These are phyloP conservation scores for Rhagologus leucostigma DNA, from an alignment of 2,113 vertebrate species.

Conservation along the genomic window DNA sequence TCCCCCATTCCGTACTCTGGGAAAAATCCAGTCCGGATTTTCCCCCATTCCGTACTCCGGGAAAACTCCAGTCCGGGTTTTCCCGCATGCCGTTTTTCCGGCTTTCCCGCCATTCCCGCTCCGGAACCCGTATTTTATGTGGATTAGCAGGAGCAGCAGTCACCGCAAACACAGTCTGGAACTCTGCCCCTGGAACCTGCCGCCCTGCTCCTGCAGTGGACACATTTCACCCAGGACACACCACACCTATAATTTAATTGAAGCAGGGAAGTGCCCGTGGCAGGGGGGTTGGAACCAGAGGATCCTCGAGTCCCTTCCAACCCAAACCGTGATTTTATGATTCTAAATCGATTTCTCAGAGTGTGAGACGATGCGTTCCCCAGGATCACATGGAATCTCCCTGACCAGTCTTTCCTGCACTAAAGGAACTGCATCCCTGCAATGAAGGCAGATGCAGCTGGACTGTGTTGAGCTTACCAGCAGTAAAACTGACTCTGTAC, in stretches of 20 bases:
- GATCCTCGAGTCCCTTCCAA: not conserved
- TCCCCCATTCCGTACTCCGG: too few relatives aligned
- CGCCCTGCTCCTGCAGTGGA: not conserved
- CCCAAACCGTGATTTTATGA: not conserved
- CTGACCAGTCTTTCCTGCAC: not conserved
- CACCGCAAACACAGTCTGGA: not conserved
- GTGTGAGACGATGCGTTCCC: not conserved
- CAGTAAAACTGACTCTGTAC: slow-evolving; percentile 38
- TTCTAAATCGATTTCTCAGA: not conserved
- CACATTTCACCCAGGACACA: not conserved
- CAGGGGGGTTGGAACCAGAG: not conserved
- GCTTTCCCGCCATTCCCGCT: too few relatives aligned
- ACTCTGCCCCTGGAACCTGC: not conserved
- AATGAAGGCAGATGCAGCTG: not conserved
- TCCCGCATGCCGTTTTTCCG: too few relatives aligned
- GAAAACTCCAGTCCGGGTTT: too few relatives aligned
- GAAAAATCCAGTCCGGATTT: too few relatives aligned
- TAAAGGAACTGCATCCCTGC: not conserved
- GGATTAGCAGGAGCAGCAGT: not conserved
- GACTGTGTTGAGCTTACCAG: not conserved
- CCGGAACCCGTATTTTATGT: not conserved
- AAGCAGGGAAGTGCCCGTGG: not conserved
- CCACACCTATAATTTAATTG: not conserved
- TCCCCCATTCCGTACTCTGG: too few relatives aligned
- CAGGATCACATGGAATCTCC: not conserved